phyloP scores from a whole-genome alignment of 2,888 invertebrate genomes.

The Melanostoma scalare region DNA sequence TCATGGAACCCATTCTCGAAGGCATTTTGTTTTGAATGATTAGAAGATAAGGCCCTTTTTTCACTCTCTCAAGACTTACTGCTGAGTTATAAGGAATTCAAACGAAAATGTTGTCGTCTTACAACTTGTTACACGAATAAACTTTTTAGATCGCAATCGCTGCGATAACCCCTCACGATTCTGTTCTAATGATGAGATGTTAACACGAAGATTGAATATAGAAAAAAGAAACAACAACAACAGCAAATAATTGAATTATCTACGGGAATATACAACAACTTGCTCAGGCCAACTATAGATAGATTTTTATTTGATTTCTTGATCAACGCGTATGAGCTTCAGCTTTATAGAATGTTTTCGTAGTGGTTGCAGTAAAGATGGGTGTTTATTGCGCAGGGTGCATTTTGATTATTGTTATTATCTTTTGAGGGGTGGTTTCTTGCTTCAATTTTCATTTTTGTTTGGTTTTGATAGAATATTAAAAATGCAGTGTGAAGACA shows the following conservation, averaged over 20 bases:
- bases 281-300: background rate
- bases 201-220: slow-evolving; percentile 54
- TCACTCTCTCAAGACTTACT: background rate
- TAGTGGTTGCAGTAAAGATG: background rate
- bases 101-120: slow-evolving; percentile 1
- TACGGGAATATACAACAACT: slow-evolving; percentile 10
- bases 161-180: slow-evolving; percentile 54
- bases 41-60: background rate
- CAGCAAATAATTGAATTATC: slow-evolving; percentile 43
- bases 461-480: too few species aligned
- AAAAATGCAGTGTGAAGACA: too few species aligned
- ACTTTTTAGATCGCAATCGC: slow-evolving; percentile 41
- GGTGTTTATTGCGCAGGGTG: slow-evolving; percentile 16
- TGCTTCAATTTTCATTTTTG: too few species aligned
- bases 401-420: slow-evolving; percentile 1
- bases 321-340: background rate
- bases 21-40: too few species aligned
- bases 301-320: slow-evolving; percentile 3
- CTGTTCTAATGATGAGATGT: slow-evolving; percentile 46
- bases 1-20: too few species aligned
- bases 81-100: background rate
- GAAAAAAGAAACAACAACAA: slow-evolving; percentile 11
- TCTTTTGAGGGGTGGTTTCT: background rate
- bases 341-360: background rate
- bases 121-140: slow-evolving; percentile 1